These are phyloP conservation scores for Drosophila bunnanda DNA, from an alignment of 2,888 invertebrate species.

Conservation along the genomic window DNA sequence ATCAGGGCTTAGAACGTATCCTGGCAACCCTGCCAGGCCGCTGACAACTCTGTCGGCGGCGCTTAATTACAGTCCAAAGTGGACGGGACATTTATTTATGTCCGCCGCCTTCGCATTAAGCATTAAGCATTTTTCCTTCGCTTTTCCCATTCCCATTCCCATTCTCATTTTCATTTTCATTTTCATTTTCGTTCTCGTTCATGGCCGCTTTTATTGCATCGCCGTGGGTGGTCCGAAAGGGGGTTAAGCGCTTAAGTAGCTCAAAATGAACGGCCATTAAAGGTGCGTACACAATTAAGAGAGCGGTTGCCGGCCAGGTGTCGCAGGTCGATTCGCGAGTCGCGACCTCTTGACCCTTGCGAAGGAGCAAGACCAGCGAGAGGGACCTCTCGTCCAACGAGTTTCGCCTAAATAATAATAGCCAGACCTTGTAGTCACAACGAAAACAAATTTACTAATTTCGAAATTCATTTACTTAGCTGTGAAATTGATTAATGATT, in stretches of 20 bases:
- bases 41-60: constrained; percentile 19
- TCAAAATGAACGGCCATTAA: constrained; percentile 56
- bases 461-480: neutral
- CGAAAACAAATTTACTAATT: too few relatives aligned
- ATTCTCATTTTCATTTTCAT: neutral
- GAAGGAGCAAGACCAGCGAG: neutral
- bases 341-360: constrained; percentile 10
- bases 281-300: constrained; percentile 51
- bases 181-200: constrained; percentile 20
- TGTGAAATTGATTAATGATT: neutral
- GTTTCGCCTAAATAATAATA: neutral
- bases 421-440: neutral
- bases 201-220: constrained; percentile 15
- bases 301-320: neutral
- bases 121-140: constrained; percentile 12
- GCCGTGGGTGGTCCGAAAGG: constrained; percentile 11
- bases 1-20: neutral
- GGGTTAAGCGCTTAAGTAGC: constrained; percentile 59
- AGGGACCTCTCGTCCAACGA: neutral
- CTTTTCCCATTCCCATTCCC: neutral
- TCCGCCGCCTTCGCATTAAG: constrained; percentile 4
- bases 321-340: constrained; percentile 27
- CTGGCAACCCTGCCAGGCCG: constrained; percentile 6
- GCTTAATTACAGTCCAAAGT: constrained; percentile 18
- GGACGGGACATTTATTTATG: constrained; percentile 30